A percentile compares a stretch with the other conserved stretches of the same genome.
phyloP scores from a whole-genome alignment of 2,888 invertebrate genomes.

The Leptopilina syphax region DNA sequence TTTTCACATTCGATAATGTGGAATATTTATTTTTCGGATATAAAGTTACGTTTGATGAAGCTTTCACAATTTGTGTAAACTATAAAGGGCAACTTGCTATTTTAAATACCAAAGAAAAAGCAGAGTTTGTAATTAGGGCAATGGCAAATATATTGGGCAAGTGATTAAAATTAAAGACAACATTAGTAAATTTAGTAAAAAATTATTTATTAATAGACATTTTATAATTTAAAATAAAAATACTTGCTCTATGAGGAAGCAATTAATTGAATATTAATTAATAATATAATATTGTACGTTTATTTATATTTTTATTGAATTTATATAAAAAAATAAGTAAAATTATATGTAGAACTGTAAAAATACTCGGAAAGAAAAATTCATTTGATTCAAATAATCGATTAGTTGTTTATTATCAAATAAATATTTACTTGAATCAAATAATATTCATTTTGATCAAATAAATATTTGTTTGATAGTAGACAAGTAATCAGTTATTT shows the following conservation, averaged over 20 bases:
- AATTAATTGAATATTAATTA: no score
- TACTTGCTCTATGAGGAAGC: no score
- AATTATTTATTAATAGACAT: conserved; percentile 18
- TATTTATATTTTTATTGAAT: no score
- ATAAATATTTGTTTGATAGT: no score
- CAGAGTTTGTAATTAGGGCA: conserved; percentile 47
- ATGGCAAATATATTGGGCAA: conserved; percentile 29
- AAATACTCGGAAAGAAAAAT: neutral
- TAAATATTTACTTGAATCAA: no score
- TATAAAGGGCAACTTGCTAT: conserved; percentile 56
- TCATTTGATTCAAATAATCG: no score
- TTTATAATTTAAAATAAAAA: neutral
- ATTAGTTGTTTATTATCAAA: no score
- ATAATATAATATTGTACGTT: no score
- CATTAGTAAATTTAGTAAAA: neutral
- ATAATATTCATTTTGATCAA: no score
- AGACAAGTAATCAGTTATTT: no score
- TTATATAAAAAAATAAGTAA: no score
- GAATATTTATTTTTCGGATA: conserved; percentile 58
- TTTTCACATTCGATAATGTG: conserved; percentile 46
- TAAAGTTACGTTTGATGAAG: conserved; percentile 60
- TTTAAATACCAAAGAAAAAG: conserved; percentile 55
- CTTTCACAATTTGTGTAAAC: conserved; percentile 57
- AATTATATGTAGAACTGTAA: neutral
- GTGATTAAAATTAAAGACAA: neutral